These are phyloP conservation scores for Forbesichthys agassizii DNA, from an alignment of 2,113 vertebrate species.

Conservation along the genomic window DNA sequence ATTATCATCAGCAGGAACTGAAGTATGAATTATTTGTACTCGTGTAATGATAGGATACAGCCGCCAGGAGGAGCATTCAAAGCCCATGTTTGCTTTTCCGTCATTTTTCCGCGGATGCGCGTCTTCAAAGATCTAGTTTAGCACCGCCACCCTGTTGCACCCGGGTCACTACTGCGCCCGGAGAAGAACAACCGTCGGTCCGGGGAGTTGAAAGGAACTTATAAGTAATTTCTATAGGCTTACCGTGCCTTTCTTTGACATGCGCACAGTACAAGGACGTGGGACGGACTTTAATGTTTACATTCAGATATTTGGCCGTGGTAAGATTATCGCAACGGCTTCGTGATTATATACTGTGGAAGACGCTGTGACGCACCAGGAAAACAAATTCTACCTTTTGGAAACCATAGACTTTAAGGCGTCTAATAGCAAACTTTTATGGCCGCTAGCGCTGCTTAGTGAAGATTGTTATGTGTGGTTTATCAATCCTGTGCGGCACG, in stretches of 20 bases:
- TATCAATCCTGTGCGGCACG: neutral
- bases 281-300: neutral
- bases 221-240: conserved; percentile 18
- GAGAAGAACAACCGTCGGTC: neutral
- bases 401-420: neutral
- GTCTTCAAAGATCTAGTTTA: conserved; percentile 8
- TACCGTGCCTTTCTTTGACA: conserved; percentile 10
- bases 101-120: neutral
- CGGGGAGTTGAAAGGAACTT: neutral
- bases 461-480: neutral
- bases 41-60: neutral
- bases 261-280: neutral
- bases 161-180: neutral
- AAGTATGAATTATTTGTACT: too few species aligned
- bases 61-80: neutral
- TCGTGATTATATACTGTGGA: neutral
- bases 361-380: conserved; percentile 13
- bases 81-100: neutral
- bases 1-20: too few species aligned
- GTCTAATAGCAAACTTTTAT: neutral
- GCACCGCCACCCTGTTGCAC: neutral
- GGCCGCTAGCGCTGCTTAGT: neutral
- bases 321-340: neutral
- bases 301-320: neutral
- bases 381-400: neutral